These are phyloP conservation scores for Zaprionus lineosus DNA, from an alignment of 2,888 invertebrate species.

Conservation along the genomic window DNA sequence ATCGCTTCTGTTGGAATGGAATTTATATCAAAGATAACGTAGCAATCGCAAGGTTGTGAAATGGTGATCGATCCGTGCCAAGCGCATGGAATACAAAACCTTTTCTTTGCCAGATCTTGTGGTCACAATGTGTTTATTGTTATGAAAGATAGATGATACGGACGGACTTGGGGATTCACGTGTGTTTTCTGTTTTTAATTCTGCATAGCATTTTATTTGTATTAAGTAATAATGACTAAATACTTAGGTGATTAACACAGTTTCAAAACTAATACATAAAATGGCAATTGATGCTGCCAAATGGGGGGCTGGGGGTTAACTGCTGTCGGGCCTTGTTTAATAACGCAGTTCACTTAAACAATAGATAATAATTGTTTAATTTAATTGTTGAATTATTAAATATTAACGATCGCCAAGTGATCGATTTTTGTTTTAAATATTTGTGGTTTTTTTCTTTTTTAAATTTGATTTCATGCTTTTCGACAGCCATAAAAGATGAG, in stretches of 20 bases:
- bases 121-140: too few relatives aligned
- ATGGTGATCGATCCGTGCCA: too few relatives aligned
- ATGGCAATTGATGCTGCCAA: conserved; percentile 41
- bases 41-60: too few relatives aligned
- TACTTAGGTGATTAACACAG: conserved; percentile 78
- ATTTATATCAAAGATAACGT: too few relatives aligned
- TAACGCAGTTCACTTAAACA: conserved; percentile 29
- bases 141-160: neutral
- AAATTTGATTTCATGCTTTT: conserved; percentile 58
- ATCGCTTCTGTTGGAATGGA: conserved; percentile 5
- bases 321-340: conserved; percentile 27
- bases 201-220: conserved; percentile 60
- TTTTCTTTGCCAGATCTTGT: too few relatives aligned
- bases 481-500: conserved; percentile 55
- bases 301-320: conserved; percentile 18
- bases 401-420: conserved; percentile 61
- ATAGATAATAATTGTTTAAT: conserved; percentile 45
- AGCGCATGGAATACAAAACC: too few relatives aligned
- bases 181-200: conserved; percentile 2
- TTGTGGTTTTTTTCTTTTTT: conserved; percentile 4
- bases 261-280: conserved; percentile 73
- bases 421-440: conserved; percentile 24
- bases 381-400: conserved; percentile 33
- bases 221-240: conserved; percentile 75
- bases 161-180: too few relatives aligned